Evolutionary conservation across 2,888 invertebrate species (phyloP), one percentile per base, ranked within the genome.

Genomic region (Apeira syringaria): DNA sequence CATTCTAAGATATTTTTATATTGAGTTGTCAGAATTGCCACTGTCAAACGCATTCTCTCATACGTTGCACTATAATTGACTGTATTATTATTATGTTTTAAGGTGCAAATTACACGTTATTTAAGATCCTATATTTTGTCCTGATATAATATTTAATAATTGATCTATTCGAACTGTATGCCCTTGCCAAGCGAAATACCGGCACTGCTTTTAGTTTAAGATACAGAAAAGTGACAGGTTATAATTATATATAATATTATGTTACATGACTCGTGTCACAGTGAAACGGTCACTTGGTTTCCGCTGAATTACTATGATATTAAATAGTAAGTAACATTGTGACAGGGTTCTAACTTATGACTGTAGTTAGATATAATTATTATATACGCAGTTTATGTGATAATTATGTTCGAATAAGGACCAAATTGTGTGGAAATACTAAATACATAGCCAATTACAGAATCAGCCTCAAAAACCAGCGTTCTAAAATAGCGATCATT

Each of bases 351-450:
- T 17, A 34, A 20, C 3, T 37, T 31, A 52, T 56, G 47, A 42
- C 47, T 36, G 35, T 62, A 57, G 43, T 37, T 67, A 65, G 53
- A 58, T 38, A 53, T 38, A 53, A 15, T 44, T 22, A 25, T 32
- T 18, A 28, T 37, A 18, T 25, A 33, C 59, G 71, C 69, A 69
- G 68, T 68, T 62, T 55, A 56, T 73, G 73, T 74, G 74, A 74
- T 74, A 74, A 58, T 32, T 37, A 9, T 20, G 20, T 22, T 37
- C 36, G 32, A 43, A 43, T 43, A 37, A 11, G 24, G 36, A 33
- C 28, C 24, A 10, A 31, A 10, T 28, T 5, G 5, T 8, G 15
- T n/a, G n/a, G n/a, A 15, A 15, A 15, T n/a, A n/a, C n/a, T n/a
- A n/a, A n/a, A n/a, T n/a, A n/a, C n/a, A n/a, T n/a, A n/a, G n/a